These are phyloP conservation scores for Apostichopus parvimensis DNA, from an alignment of 35 echinoderm and acorn worm genomes.

Conservation along the genomic window DNA sequence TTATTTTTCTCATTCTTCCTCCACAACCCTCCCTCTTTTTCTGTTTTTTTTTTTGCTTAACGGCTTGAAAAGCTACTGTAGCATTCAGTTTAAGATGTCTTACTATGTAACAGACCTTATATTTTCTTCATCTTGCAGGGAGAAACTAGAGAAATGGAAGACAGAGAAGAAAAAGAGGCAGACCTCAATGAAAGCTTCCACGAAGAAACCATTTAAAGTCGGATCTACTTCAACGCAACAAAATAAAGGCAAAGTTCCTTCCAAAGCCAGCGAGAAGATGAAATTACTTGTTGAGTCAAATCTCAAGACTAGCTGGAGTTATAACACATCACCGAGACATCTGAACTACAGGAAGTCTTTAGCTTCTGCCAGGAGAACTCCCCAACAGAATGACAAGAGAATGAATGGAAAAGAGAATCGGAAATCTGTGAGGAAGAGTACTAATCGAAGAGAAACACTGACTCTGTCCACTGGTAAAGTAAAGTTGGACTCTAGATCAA, in stretches of 20 bases:
- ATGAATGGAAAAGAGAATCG: not conserved
- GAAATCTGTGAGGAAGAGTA: not conserved
- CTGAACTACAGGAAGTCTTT: constrained; percentile 27
- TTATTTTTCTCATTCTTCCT: too few species aligned
- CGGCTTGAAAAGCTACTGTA: too few species aligned
- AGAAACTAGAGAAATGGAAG: constrained; percentile 43
- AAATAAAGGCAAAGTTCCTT: not conserved
- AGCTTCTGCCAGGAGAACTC: not conserved
- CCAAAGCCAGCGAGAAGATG: constrained; percentile 39
- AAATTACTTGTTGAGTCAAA: constrained; percentile 36
- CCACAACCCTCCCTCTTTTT: too few species aligned
- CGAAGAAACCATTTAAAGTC: constrained; percentile 6
- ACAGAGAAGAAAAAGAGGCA: constrained; percentile 34
- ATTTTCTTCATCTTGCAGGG: not conserved
- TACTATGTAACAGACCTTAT: too few species aligned
- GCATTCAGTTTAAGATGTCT: too few species aligned
- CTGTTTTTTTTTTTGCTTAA: too few species aligned
- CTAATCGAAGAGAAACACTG: not conserved
- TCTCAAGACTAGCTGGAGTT: constrained; percentile 32
- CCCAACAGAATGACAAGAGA: not conserved
- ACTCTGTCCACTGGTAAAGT: not conserved
- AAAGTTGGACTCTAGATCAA: not conserved
- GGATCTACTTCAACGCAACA: not conserved
- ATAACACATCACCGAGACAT: constrained; percentile 26
- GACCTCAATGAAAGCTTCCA: not conserved